Evolutionary conservation across 1,140 invertebrate species (phyloP).

Genomic region (Lineus longissimus): DNA sequence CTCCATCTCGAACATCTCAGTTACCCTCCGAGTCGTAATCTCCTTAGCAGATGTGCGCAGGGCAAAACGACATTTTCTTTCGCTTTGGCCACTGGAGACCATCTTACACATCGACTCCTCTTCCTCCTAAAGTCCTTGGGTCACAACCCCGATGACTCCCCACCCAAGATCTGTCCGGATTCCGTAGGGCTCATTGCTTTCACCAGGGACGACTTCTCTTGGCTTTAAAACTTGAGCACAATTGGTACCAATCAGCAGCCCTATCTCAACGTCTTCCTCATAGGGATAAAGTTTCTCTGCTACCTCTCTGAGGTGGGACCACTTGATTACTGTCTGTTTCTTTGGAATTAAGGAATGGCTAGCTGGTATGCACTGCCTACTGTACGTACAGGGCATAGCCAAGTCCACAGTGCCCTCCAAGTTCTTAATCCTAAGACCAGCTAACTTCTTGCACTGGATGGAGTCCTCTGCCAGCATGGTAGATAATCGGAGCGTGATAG

Average conservation of each 20-base stretch:
- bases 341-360: conserved; percentile 16
- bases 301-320: conserved; percentile 11
- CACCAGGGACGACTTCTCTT: conserved; percentile 13
- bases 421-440: conserved; percentile 10
- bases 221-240: conserved; percentile 12
- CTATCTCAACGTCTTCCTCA: conserved; percentile 8
- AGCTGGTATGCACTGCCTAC: conserved; percentile 20
- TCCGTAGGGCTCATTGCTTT: conserved; percentile 11
- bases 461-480: conserved; percentile 16
- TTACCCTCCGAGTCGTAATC: conserved; percentile 1
- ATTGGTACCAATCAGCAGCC: conserved; percentile 20
- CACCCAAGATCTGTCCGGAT: conserved; percentile 18
- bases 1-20: conserved; percentile 16
- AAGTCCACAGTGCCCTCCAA: conserved; percentile 5
- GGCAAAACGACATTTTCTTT: too few species aligned
- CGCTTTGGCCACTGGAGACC: neutral
- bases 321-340: conserved; percentile 8
- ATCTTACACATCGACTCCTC: neutral
- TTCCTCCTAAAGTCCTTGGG: neutral
- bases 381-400: conserved; percentile 4
- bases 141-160: conserved; percentile 14
- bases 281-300: neutral
- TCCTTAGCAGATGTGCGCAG: neutral
- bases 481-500: conserved; percentile 11
- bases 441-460: conserved; percentile 12